phyloP scores from a whole-genome alignment of 53 echinoderm and acorn worm species.

The Astropecten irregularis region DNA sequence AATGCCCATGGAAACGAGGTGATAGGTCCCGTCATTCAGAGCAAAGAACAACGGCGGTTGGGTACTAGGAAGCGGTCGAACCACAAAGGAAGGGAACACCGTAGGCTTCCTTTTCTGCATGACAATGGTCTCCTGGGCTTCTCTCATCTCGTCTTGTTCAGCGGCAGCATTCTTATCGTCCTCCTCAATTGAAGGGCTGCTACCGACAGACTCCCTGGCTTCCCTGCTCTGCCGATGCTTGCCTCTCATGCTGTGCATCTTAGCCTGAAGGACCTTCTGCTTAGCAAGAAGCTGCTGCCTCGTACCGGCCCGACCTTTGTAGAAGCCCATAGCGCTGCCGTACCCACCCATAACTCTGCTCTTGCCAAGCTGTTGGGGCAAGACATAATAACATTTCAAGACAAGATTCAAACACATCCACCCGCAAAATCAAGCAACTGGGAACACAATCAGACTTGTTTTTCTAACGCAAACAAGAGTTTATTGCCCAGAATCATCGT shows the following conservation, averaged over 20 bases:
- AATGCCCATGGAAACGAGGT: slow-evolving; percentile 57
- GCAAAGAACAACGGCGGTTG: slow-evolving; percentile 73
- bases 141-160: background rate
- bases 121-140: slow-evolving; percentile 37
- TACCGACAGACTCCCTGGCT: background rate
- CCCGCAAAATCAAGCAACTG: slow-evolving; percentile 41
- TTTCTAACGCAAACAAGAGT: background rate
- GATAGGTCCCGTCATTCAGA: slow-evolving; percentile 59
- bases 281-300: slow-evolving; percentile 74
- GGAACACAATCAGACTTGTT: slow-evolving; percentile 22
- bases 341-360: slow-evolving; percentile 28
- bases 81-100: slow-evolving; percentile 76
- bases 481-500: slow-evolving; percentile 27
- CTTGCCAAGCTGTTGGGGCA: slow-evolving; percentile 26
- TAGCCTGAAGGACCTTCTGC: slow-evolving; percentile 82
- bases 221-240: slow-evolving; percentile 36
- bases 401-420: background rate
- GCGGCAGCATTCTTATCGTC: background rate
- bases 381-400: background rate
- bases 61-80: slow-evolving; percentile 79
- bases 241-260: slow-evolving; percentile 70
- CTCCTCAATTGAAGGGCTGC: background rate
- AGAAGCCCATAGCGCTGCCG: slow-evolving; percentile 33
- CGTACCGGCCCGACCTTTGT: slow-evolving; percentile 3
- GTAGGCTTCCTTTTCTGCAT: slow-evolving; percentile 66